phyloP scores from a whole-genome alignment of 2,797 vertebrate genomes.

The Pristis pectinata region DNA sequence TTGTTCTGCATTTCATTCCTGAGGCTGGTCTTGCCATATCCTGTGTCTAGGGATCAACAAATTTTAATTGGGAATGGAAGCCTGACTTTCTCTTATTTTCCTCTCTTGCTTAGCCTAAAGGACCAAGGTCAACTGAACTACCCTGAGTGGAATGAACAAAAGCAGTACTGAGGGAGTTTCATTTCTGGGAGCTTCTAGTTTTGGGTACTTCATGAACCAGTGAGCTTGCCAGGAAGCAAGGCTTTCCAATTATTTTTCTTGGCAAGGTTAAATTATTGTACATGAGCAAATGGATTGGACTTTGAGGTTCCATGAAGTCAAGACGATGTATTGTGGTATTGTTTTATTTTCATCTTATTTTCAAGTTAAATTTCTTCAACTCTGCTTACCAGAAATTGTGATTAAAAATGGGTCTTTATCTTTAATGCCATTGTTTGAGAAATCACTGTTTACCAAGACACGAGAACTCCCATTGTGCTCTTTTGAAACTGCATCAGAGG shows the following conservation, averaged over 20 bases:
- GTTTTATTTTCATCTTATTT: not conserved
- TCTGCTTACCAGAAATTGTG: no score
- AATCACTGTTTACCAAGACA: no score
- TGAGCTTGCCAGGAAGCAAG: not conserved
- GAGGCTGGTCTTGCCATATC: not conserved
- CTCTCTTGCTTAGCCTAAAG: not conserved
- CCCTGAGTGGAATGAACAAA: not conserved
- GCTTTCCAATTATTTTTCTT: not conserved
- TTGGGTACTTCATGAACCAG: not conserved
- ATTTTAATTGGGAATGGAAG: not conserved
- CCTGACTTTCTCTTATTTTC: not conserved
- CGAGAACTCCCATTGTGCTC: no score
- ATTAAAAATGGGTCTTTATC: no score
- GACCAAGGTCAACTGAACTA: not conserved
- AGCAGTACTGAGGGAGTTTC: not conserved
- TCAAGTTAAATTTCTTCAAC: not conserved
- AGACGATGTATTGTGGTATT: not conserved
- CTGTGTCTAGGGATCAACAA: not conserved
- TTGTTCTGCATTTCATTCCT: not conserved
- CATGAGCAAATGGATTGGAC: not conserved
- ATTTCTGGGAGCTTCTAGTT: not conserved
- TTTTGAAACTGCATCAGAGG: no score
- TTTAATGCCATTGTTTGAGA: no score
- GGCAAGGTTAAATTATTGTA: not conserved
- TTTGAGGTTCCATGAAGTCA: not conserved